Evolutionary conservation across 2,113 vertebrate species (phyloP).

Genomic region (Forbesichthys agassizii): DNA sequence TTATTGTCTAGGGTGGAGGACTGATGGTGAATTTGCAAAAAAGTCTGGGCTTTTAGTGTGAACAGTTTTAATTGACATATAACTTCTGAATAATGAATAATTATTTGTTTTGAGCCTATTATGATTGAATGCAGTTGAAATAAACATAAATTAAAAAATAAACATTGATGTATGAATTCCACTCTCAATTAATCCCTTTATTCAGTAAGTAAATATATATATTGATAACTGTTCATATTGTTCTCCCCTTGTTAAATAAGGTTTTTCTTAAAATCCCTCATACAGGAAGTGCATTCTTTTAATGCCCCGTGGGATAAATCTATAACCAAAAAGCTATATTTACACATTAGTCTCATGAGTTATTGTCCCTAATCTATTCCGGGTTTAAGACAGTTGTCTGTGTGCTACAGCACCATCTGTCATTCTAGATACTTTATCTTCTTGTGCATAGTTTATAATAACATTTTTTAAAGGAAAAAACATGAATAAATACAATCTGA

Average conservation of each 20-base stretch:
- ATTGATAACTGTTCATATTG: slow-evolving; percentile 1
- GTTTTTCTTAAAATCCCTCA: slow-evolving; percentile 27
- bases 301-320: slow-evolving; percentile 45
- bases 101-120: not conserved
- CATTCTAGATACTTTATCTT: not conserved
- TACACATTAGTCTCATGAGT: slow-evolving; percentile 34
- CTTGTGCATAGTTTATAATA: too few relatives aligned
- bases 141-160: too few relatives aligned
- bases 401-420: slow-evolving; percentile 51
- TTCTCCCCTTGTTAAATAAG: slow-evolving; percentile 13
- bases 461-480: not conserved
- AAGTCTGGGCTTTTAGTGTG: not conserved
- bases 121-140: too few relatives aligned
- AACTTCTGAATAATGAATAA: slow-evolving; percentile 6
- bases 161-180: not conserved
- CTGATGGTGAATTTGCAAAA: not conserved
- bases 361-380: slow-evolving; percentile 56
- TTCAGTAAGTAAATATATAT: slow-evolving; percentile 13
- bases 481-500: not conserved
- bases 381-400: slow-evolving; percentile 48
- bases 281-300: slow-evolving; percentile 43
- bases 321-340: slow-evolving; percentile 49
- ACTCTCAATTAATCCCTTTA: slow-evolving; percentile 20
- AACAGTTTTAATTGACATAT: not conserved
- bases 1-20: not conserved